Evolutionary conservation across 2,797 vertebrate species (phyloP).

Genomic region (Xiphorhynchus erythropygius): DNA sequence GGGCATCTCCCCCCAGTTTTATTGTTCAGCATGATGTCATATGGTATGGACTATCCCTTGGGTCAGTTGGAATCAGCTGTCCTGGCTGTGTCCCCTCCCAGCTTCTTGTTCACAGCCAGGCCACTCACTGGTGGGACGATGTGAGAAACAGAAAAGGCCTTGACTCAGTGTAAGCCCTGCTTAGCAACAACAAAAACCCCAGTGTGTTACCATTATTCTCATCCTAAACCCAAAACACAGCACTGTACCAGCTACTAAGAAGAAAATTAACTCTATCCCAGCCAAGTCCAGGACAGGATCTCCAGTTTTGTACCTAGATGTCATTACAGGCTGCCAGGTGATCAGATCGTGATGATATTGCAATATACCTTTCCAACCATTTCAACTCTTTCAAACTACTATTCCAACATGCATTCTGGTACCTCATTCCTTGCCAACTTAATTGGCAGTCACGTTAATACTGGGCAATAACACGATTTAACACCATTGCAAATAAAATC

Average conservation of each 20-base stretch:
- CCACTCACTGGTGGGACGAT: too few relatives aligned
- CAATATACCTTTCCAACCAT: background rate
- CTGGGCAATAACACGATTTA: background rate
- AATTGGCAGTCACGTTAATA: background rate
- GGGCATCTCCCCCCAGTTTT: background rate
- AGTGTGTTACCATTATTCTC: background rate
- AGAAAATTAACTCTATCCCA: background rate
- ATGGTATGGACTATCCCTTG: background rate
- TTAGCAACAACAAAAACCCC: background rate
- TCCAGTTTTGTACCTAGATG: background rate
- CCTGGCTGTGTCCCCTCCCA: background rate
- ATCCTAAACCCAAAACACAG: background rate
- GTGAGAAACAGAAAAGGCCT: background rate
- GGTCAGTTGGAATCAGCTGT: background rate
- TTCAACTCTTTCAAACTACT: background rate
- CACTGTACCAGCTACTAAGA: background rate
- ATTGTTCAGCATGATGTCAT: background rate
- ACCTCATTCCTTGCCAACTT: background rate
- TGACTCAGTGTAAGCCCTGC: too few relatives aligned
- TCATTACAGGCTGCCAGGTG: background rate
- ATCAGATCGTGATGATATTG: background rate
- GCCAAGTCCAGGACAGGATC: background rate
- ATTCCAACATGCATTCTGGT: background rate
- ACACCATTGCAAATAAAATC: background rate
- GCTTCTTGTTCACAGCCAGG: background rate